Base-by-base conservation (phyloP, 2,888 invertebrate genomes). In the Drosophila multiciliata region DNA sequence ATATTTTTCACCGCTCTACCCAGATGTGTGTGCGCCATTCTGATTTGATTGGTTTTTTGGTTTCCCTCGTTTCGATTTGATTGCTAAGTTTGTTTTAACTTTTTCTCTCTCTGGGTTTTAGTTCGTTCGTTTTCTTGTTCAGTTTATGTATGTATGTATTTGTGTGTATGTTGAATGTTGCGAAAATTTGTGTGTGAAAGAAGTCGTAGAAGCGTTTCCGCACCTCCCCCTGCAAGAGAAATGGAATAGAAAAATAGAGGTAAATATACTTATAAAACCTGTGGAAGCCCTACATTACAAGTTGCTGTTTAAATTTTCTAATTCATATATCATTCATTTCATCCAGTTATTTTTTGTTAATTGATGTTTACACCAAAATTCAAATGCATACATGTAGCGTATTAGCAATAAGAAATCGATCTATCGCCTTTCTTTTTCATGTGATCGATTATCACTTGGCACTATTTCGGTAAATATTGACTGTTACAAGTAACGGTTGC, bases 1-100 rank as follows among this genome's bases (percentile, higher is more conserved):
- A 96, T 94, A 94, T 96, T 96, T 93, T 96, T 96, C 72, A 95
- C 95, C 89, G 95, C 95, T 93, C 96, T 95, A 93, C 95, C 95
- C 93, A 95, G 94, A 94, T 95, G 95, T 83, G 93, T 94, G 94
- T 95, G 95, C 73, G 93, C 92, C 93, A 93, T 93, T 55, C 49
- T 80, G 17, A 15, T 66, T 73, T 55, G 65, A 62, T 69, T 65
- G 69, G 65, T 64, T 64, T 42, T 58, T 59, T 78, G 32, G 63
- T 55, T 80, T 66, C 49, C 60, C 38, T 38, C 55, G 55, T 55
- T 15, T 55, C 55, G 55, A n/a, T 54, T 66, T 63, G 38, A 53
- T 64, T 63, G 29, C 60, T 48, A 70, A 64, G 62, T 76, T 23
- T 70, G 73, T 72, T 78, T 75, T 75, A 79, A 75, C 75, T 75